Percentiles rank a stretch among this genome's conserved stretches.
phyloP scores from a whole-genome alignment of 2,113 vertebrate genomes.

The Atherinomorus stipes region DNA sequence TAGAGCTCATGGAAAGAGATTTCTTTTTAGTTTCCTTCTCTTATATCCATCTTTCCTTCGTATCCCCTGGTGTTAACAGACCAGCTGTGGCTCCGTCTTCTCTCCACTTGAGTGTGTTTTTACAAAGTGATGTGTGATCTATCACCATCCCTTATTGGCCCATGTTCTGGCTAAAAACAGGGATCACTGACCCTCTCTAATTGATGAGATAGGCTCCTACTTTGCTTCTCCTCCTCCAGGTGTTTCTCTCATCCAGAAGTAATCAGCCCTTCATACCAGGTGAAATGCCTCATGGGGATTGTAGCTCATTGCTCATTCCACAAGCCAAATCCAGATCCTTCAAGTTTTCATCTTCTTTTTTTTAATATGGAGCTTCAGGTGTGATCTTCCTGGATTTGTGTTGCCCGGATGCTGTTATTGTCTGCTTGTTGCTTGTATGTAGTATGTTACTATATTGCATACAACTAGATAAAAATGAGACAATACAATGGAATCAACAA shows the following conservation, averaged over 20 bases:
- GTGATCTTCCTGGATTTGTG: not conserved
- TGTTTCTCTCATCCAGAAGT: constrained; percentile 46
- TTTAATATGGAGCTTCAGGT: not conserved
- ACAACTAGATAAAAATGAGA: not conserved
- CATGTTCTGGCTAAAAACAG: constrained; percentile 36
- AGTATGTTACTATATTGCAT: not conserved
- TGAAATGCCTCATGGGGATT: constrained; percentile 50
- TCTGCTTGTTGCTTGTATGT: not conserved
- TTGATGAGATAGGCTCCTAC: constrained; percentile 48
- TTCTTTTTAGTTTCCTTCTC: constrained; percentile 32
- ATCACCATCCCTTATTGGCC: constrained; percentile 41
- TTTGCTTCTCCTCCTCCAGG: constrained; percentile 42
- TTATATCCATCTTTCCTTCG: not conserved
- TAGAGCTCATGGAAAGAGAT: constrained; percentile 46
- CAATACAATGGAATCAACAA: not conserved
- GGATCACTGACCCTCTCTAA: constrained; percentile 57
- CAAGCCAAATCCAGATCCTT: not conserved
- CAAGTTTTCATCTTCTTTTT: constrained; percentile 28
- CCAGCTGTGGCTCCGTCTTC: constrained; percentile 29
- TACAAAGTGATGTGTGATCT: constrained; percentile 15
- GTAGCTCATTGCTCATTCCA: constrained; percentile 54
- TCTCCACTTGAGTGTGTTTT: constrained; percentile 18
- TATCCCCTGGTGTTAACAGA: constrained; percentile 22
- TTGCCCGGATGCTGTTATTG: too few relatives aligned
- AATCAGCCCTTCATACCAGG: constrained; percentile 36